Evolutionary conservation across 2,797 vertebrate genomes (phyloP).

Genomic region (Esox masquinongy): DNA sequence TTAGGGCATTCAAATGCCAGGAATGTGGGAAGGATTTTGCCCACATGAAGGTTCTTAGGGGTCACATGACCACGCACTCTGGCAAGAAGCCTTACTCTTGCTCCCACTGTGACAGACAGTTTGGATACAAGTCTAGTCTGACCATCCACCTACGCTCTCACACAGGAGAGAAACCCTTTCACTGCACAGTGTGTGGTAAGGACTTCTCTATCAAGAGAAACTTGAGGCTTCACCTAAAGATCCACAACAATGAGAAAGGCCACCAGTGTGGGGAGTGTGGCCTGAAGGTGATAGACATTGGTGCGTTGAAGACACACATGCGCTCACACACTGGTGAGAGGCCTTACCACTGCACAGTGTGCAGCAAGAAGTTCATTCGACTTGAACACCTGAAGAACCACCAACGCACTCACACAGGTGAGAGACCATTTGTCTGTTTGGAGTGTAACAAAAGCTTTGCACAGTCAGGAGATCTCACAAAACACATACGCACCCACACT

Average conservation of each 20-base stretch:
- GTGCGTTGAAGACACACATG: constrained; percentile 75
- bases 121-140: constrained; percentile 75
- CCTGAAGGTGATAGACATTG: constrained; percentile 70
- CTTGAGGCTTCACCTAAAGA: constrained; percentile 71
- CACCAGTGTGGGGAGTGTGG: constrained; percentile 77
- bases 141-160: constrained; percentile 73
- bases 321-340: constrained; percentile 75
- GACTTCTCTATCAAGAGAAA: constrained; percentile 69
- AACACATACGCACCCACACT: constrained; percentile 76
- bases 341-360: constrained; percentile 77
- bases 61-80: constrained; percentile 74
- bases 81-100: constrained; percentile 75
- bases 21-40: constrained; percentile 75
- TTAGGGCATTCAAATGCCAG: constrained; percentile 72
- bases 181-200: constrained; percentile 71
- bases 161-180: constrained; percentile 72
- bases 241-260: constrained; percentile 70
- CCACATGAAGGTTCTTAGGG: constrained; percentile 72
- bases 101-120: constrained; percentile 71
- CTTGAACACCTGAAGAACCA: constrained; percentile 75
- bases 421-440: constrained; percentile 74
- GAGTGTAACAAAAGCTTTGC: constrained; percentile 77
- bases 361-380: constrained; percentile 73
- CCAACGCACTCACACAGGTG: constrained; percentile 78
- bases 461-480: constrained; percentile 77